Conservation (phyloP, 1,140 invertebrate genomes). For the Diachasma alloeum region DNA sequence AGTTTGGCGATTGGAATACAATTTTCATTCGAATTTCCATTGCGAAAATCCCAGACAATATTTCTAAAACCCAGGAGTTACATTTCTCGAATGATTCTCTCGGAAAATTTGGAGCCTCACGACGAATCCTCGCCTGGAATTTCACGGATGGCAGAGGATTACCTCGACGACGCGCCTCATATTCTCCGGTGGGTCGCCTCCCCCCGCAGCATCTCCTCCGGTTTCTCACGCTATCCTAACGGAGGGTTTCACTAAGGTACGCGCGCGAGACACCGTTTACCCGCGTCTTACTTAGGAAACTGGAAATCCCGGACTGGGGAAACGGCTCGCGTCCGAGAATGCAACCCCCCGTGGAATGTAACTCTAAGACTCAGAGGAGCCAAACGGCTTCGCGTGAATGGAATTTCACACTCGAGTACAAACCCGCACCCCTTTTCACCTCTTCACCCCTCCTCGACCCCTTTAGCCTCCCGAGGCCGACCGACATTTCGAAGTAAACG, state of each 20-base stretch:
- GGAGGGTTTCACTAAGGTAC: background rate
- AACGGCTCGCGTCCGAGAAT: constrained; percentile 26
- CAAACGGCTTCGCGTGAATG: constrained; percentile 24
- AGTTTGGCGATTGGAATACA: too few relatives aligned
- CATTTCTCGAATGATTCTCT: background rate
- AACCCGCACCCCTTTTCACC: background rate
- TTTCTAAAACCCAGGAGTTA: background rate
- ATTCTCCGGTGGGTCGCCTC: background rate
- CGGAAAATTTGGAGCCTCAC: background rate
- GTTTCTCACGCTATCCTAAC: background rate
- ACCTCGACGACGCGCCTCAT: background rate
- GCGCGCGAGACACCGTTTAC: constrained; percentile 1
- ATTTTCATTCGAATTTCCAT: background rate
- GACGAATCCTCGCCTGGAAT: background rate
- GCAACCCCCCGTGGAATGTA: constrained; percentile 29
- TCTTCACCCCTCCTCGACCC: too few relatives aligned
- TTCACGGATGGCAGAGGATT: background rate
- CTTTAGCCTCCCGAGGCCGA: constrained; percentile 12
- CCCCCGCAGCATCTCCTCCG: background rate
- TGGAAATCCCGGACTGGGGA: constrained; percentile 26
- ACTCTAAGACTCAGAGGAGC: constrained; percentile 29
- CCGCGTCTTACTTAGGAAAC: constrained; percentile 33
- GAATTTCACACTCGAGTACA: constrained; percentile 36
- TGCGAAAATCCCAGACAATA: background rate
- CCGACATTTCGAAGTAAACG: constrained; percentile 37